These are phyloP conservation scores for Eremobia ochroleuca DNA, from an alignment of 2,888 invertebrate genomes.

Conservation along the genomic window DNA sequence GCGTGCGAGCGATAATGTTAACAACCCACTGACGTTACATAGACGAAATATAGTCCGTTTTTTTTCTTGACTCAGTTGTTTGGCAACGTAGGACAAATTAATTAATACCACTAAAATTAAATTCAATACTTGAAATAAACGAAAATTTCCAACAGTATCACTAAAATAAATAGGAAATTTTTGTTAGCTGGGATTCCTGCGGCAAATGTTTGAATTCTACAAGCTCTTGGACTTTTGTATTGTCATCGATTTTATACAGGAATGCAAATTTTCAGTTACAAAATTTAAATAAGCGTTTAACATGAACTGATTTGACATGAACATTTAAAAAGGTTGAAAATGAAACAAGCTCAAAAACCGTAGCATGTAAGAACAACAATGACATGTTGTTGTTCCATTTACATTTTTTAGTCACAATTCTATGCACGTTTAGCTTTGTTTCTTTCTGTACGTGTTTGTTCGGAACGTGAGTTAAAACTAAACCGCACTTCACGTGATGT, in stretches of 20 bases:
- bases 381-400: too few relatives aligned
- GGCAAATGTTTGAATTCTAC: conserved; percentile 27
- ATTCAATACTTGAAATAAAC: conserved; percentile 1
- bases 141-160: background rate
- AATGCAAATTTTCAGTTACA: conserved; percentile 20
- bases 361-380: conserved; percentile 41
- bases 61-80: background rate
- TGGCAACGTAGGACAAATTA: background rate
- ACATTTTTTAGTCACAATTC: conserved; percentile 40
- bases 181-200: conserved; percentile 1
- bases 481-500: conserved; percentile 73
- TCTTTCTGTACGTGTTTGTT: conserved; percentile 66
- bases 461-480: conserved; percentile 71
- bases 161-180: conserved; percentile 21
- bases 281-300: conserved; percentile 11
- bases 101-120: background rate
- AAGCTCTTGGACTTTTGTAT: conserved; percentile 26
- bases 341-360: conserved; percentile 22
- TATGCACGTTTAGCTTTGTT: conserved; percentile 59
- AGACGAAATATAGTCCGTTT: background rate
- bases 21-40: background rate
- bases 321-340: conserved; percentile 26
- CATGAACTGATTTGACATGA: conserved; percentile 8
- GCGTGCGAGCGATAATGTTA: background rate
- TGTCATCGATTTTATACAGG: conserved; percentile 31